phyloP scores from a whole-genome alignment of 2,888 invertebrate genomes.

The Aleiodes leptofemur region DNA sequence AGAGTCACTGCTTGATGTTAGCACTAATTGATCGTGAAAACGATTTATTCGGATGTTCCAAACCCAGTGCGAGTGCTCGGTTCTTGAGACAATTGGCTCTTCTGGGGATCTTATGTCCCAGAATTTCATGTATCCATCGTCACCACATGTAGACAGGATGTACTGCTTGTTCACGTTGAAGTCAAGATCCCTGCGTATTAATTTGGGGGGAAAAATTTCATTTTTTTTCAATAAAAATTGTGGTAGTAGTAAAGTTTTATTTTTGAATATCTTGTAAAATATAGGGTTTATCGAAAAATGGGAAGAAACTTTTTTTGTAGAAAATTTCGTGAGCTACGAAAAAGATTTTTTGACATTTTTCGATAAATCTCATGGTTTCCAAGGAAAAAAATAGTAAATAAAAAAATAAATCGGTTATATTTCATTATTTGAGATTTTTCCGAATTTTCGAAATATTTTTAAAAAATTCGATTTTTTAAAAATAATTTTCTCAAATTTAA shows the following conservation, averaged over 20 bases:
- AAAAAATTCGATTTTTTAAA: too few relatives aligned
- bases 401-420: too few relatives aligned
- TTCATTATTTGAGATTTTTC: too few relatives aligned
- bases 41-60: conserved; percentile 97
- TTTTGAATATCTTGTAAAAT: conserved; percentile 17
- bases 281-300: too few relatives aligned
- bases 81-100: conserved; percentile 86
- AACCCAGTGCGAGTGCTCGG: conserved; percentile 94
- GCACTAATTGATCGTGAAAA: conserved; percentile 95
- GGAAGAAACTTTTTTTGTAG: too few relatives aligned
- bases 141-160: conserved; percentile 94
- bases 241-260: conserved; percentile 12
- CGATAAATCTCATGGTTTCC: too few relatives aligned
- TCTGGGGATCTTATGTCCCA: conserved; percentile 94
- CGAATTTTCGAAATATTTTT: too few relatives aligned
- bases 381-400: too few relatives aligned
- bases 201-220: neutral
- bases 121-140: conserved; percentile 95
- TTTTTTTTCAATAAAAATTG: neutral
- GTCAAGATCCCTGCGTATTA: conserved; percentile 85
- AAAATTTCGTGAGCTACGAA: too few relatives aligned
- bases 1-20: conserved; percentile 96
- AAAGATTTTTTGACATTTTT: too few relatives aligned
- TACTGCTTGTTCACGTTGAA: conserved; percentile 99
- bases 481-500: too few relatives aligned